These are phyloP conservation scores for Scrobipalpa costella DNA, from an alignment of 2,888 invertebrate genomes.

Conservation along the genomic window DNA sequence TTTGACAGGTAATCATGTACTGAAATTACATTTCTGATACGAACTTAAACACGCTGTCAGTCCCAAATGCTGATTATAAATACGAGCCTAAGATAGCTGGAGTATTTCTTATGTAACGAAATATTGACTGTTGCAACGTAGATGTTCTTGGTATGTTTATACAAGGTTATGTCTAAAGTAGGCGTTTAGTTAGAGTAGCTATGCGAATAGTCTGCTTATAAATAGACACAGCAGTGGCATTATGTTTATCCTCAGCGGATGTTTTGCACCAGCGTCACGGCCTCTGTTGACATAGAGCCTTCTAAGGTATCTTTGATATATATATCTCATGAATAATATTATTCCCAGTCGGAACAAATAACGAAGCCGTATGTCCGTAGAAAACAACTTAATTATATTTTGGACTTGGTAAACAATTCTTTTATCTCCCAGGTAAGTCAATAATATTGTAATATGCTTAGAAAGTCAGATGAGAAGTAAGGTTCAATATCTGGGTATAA, in stretches of 20 bases:
- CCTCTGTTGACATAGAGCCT: constrained; percentile 10
- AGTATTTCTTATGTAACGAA: neutral
- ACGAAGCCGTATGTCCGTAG: constrained; percentile 3
- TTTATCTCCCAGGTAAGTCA: neutral
- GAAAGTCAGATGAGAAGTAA: no score
- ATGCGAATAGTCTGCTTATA: neutral
- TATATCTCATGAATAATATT: constrained; percentile 33
- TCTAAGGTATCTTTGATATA: constrained; percentile 5
- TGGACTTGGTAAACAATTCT: constrained; percentile 14
- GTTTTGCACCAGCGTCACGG: neutral
- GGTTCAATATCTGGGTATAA: no score
- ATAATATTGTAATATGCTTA: neutral
- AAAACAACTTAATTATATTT: constrained; percentile 35
- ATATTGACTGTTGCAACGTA: neutral
- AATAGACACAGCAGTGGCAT: neutral
- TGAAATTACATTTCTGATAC: no score
- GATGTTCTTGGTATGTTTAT: neutral
- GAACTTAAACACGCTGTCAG: no score
- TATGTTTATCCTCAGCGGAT: constrained; percentile 14
- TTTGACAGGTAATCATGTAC: no score
- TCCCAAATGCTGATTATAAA: no score
- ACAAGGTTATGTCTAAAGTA: no score
- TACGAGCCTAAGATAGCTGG: constrained; percentile 17
- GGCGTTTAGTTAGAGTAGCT: neutral
- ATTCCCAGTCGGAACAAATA: constrained; percentile 22